Conservation (phyloP, 2,888 invertebrate species). For the Tipula vernalis region DNA sequence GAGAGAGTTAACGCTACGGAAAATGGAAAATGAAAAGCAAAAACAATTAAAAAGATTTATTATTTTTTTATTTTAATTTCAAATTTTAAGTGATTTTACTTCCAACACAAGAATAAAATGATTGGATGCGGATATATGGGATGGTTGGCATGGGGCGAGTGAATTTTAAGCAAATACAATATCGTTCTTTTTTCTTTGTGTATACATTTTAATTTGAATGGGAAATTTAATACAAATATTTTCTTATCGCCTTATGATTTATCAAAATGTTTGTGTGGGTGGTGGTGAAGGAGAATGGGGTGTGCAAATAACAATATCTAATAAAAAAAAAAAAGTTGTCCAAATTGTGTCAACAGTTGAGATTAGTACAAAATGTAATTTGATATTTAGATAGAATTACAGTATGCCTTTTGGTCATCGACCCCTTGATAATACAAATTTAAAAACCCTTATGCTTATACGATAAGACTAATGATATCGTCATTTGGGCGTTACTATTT, state of each 20-base stretch:
- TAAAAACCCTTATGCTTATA: not conserved
- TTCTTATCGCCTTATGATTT: not conserved
- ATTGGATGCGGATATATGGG: not conserved
- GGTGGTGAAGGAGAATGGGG: not conserved
- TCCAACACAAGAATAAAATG: not conserved
- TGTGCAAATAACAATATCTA: not conserved
- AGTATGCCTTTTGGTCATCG: not conserved
- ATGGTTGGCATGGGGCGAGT: not conserved
- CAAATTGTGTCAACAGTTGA: not conserved
- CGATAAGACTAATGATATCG: not conserved
- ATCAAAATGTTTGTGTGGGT: not conserved
- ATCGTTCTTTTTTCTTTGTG: not conserved
- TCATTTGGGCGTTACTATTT: not conserved
- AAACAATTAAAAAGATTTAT: not conserved
- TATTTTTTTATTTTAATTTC: not conserved
- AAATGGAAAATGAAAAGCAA: not conserved
- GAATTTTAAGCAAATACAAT: not conserved
- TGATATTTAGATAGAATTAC: not conserved
- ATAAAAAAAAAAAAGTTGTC: not conserved
- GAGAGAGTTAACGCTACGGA: not conserved
- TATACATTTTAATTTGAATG: conserved; percentile 4
- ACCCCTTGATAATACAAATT: not conserved
- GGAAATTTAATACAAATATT: not conserved
- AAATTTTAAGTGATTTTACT: not conserved
- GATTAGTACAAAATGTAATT: not conserved